A percentile compares a stretch with the other conserved stretches of the same genome.
These are phyloP conservation scores for Mallateleia sp. DNA, from an alignment of 2,888 invertebrate species.

Conservation along the genomic window DNA sequence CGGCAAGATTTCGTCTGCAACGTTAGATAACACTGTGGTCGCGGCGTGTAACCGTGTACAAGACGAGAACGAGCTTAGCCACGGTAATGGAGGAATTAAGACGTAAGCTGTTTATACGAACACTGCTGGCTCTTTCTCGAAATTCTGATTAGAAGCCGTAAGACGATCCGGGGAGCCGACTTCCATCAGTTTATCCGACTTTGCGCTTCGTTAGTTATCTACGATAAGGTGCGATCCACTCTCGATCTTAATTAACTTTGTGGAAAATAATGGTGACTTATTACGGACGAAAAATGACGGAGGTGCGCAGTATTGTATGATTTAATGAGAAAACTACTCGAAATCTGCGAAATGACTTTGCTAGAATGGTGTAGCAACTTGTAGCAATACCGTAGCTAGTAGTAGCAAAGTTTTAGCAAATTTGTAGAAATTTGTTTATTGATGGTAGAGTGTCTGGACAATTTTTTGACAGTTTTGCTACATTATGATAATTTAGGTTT, in stretches of 20 bases:
- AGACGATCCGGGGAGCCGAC: constrained; percentile 65
- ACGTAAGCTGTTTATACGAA: constrained; percentile 81
- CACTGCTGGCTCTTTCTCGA: constrained; percentile 67
- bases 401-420: too few species aligned
- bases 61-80: constrained; percentile 77
- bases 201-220: constrained; percentile 68
- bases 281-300: constrained; percentile 38
- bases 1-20: constrained; percentile 42
- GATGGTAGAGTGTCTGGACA: too few species aligned
- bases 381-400: too few species aligned
- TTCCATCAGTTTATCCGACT: constrained; percentile 73
- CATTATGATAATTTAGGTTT: too few species aligned
- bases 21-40: constrained; percentile 56
- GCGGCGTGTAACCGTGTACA: constrained; percentile 63
- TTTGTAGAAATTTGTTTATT: too few species aligned
- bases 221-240: constrained; percentile 71
- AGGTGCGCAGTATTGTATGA: too few species aligned
- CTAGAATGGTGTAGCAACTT: too few species aligned
- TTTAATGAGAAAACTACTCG: too few species aligned
- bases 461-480: too few species aligned
- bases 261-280: constrained; percentile 70
- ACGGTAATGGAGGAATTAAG: constrained; percentile 81
- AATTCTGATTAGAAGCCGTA: constrained; percentile 80
- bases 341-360: too few species aligned
- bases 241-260: constrained; percentile 71